Evolutionary conservation across 2,797 vertebrate species (phyloP), one percentile per base, ranked within the genome.

Genomic region (Rhabdophis nuchalis): DNA sequence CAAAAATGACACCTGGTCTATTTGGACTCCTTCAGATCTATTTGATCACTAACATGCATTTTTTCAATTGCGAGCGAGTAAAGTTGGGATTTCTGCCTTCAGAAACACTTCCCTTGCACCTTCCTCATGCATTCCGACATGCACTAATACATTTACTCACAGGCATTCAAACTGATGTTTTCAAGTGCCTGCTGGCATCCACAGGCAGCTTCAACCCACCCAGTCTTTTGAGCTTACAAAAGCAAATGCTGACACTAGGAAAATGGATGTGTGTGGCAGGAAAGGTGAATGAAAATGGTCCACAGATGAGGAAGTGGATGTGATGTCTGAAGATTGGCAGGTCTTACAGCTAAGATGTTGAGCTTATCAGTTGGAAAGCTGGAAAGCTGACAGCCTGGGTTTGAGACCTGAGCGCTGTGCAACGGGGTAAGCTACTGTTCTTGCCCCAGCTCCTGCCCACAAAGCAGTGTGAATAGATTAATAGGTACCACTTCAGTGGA

Each of bases 31-130:
- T 61, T 92, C 0, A 0, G 5, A 90, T 46, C 53, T 92, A 90
- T 92, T 94, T 92, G 60, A 29, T 16, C 90, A 52, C 88, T 86
- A 90, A 86, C 85, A 85, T 27, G 85, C 85, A 68, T 20, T 23
- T 50, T 50, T 95, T 91, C 68, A 72, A 20, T 72, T 72, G 32
- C 1, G 5, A 72, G 3, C 36, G n/a, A 18, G 13, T 36, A 6
- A 36, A 18, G 68, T 36, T 36, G 16, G 32, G 68, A 72, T 36
- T 72, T 32, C 32, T 36, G 1, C 68, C n/a, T 72, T 7, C 16
- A 72, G 14, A 72, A 72, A 36, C 14, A 72, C 2, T 72, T 72
- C n/a, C n/a, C 64, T 3, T 9, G n/a, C 64, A 72, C 32, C 68
- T 72, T 72, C 16, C 32, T 36, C 14, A 20, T 9, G 68, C 32